Percentiles rank a stretch among this genome's conserved stretches.
Evolutionary conservation across 2,797 vertebrate species (phyloP).

Genomic region (Crenichthys baileyi): DNA sequence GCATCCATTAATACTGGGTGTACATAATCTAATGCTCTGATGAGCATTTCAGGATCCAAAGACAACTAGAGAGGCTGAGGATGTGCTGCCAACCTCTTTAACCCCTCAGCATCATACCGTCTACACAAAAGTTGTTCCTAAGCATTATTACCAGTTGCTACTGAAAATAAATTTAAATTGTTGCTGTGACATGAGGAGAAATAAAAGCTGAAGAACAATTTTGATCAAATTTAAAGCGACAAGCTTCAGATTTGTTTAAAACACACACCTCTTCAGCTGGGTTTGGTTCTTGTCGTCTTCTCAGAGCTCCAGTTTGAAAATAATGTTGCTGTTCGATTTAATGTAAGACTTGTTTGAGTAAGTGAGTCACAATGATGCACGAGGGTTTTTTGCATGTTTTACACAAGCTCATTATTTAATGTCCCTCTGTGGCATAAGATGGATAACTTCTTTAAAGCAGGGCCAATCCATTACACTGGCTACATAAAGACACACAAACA

Average conservation of each 20-base stretch:
- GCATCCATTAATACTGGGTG: no score
- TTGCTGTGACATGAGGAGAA: not conserved
- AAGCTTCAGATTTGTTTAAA: not conserved
- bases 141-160: no score
- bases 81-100: no score
- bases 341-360: not conserved
- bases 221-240: not conserved
- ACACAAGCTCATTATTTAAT: not conserved
- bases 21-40: no score
- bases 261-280: not conserved
- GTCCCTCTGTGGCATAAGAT: rapidly evolving
- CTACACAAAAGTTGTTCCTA: no score
- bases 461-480: no score
- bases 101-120: no score
- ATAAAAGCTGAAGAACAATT: not conserved
- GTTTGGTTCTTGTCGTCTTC: not conserved
- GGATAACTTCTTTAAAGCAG: not conserved
- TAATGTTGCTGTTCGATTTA: not conserved
- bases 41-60: no score
- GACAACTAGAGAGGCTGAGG: no score
- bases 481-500: no score
- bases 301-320: not conserved
- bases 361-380: not conserved
- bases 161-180: no score
- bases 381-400: not conserved